These are phyloP conservation scores for Plotosus lineatus DNA, from an alignment of 2,113 vertebrate genomes.

Conservation along the genomic window DNA sequence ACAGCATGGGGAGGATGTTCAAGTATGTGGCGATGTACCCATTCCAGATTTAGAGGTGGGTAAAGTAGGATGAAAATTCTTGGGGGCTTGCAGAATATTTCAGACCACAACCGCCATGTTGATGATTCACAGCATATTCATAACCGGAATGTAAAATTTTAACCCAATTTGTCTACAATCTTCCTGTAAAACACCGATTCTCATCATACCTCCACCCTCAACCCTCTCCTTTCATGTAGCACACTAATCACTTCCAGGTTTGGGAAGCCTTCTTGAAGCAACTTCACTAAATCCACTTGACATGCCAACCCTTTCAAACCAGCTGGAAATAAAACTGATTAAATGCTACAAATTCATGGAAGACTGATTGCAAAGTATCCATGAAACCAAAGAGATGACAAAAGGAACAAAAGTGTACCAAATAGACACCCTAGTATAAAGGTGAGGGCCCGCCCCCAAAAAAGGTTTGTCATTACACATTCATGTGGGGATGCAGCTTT, in stretches of 20 bases:
- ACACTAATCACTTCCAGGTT: background rate
- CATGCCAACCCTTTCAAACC: background rate
- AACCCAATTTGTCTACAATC: background rate
- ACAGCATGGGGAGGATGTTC: background rate
- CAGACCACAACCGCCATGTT: background rate
- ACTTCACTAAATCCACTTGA: background rate
- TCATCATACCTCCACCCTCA: no score
- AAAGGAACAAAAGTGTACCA: no score
- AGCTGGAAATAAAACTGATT: background rate
- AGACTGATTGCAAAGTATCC: background rate
- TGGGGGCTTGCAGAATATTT: slow-evolving; percentile 20
- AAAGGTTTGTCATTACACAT: no score
- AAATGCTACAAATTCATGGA: background rate
- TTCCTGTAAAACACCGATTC: background rate
- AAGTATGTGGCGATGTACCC: background rate
- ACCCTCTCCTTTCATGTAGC: no score
- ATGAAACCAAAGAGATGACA: background rate
- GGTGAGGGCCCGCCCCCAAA: no score
- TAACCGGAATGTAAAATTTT: background rate
- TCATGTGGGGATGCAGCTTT: no score
- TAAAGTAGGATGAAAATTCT: background rate
- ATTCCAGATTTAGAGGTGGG: slow-evolving; percentile 12
- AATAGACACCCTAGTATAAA: no score
- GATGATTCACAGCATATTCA: slow-evolving; percentile 24
- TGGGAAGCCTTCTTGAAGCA: background rate